These are phyloP conservation scores for Dipodomys stephensi DNA, from an alignment of 2,113 vertebrate species.

Conservation along the genomic window DNA sequence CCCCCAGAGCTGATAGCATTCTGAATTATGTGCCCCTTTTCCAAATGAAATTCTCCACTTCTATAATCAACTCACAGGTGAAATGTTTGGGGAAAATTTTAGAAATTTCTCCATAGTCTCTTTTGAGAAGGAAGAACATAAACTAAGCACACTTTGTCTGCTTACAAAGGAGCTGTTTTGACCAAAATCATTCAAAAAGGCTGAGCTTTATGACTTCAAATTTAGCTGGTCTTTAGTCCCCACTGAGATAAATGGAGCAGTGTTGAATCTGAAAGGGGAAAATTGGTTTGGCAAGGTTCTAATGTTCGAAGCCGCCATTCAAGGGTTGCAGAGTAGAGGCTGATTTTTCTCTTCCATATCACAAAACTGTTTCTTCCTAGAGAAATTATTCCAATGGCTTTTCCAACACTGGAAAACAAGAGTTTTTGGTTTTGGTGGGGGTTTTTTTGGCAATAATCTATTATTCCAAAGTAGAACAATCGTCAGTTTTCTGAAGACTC, in stretches of 20 bases:
- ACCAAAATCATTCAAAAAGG: constrained; percentile 77
- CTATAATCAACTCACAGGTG: constrained; percentile 61
- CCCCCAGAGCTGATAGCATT: constrained; percentile 41
- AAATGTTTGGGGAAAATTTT: constrained; percentile 69
- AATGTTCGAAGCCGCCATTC: constrained; percentile 55
- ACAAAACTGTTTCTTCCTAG: constrained; percentile 62
- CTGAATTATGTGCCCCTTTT: constrained; percentile 55
- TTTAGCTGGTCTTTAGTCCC: constrained; percentile 72
- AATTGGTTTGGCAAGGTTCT: constrained; percentile 71
- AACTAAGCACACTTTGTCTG: constrained; percentile 72
- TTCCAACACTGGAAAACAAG: constrained; percentile 56
- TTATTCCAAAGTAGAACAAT: constrained; percentile 56
- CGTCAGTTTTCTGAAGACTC: constrained; percentile 55
- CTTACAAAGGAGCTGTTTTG: constrained; percentile 80
- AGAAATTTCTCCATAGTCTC: constrained; percentile 66
- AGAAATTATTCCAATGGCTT: constrained; percentile 66
- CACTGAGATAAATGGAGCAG: constrained; percentile 78
- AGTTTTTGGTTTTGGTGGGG: no score
- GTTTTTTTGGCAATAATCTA: constrained; percentile 56
- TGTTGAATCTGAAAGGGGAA: constrained; percentile 74
- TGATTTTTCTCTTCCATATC: constrained; percentile 68
- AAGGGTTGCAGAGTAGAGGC: constrained; percentile 62
- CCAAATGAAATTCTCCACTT: constrained; percentile 60
- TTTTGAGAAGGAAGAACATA: constrained; percentile 66
- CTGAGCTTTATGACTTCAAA: constrained; percentile 78